Conservation (phyloP, 2,888 invertebrate genomes). For the Hipparchia semele region DNA sequence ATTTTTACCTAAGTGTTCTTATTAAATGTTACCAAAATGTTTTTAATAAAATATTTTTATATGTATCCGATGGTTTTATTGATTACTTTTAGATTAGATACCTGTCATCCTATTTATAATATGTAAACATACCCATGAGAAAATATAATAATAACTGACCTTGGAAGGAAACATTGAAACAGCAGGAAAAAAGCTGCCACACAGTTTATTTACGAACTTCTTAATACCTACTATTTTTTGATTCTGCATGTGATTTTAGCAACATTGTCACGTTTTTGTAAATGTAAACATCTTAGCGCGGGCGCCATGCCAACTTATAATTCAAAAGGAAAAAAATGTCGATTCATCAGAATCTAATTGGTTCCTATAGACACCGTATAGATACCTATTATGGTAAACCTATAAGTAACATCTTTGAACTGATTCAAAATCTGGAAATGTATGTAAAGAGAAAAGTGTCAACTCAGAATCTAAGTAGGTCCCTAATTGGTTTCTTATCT, state of each 20-base stretch:
- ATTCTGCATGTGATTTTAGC: conserved; percentile 42
- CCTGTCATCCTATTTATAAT: too few relatives aligned
- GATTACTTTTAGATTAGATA: background rate
- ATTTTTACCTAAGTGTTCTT: conserved; percentile 85
- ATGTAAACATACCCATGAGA: too few relatives aligned
- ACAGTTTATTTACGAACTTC: conserved; percentile 10
- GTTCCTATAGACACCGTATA: too few relatives aligned
- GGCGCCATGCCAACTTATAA: conserved; percentile 52
- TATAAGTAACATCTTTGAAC: too few relatives aligned
- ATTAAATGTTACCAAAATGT: conserved; percentile 85
- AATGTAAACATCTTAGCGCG: conserved; percentile 52
- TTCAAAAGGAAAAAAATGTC: conserved; percentile 32
- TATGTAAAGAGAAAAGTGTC: too few relatives aligned
- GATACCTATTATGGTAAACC: too few relatives aligned
- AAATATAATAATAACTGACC: background rate
- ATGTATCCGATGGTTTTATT: conserved; percentile 63
- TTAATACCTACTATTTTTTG: conserved; percentile 44
- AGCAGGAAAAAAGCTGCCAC: background rate
- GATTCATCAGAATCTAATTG: conserved; percentile 8
- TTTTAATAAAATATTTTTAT: conserved; percentile 85
- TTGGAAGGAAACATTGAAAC: background rate
- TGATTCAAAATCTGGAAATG: too few relatives aligned
- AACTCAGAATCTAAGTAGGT: too few relatives aligned
- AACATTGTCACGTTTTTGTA: conserved; percentile 58
- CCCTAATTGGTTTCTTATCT: conserved; percentile 13